These are phyloP conservation scores for Phoebastria nigripes DNA, from an alignment of 2,797 vertebrate genomes.

Conservation along the genomic window DNA sequence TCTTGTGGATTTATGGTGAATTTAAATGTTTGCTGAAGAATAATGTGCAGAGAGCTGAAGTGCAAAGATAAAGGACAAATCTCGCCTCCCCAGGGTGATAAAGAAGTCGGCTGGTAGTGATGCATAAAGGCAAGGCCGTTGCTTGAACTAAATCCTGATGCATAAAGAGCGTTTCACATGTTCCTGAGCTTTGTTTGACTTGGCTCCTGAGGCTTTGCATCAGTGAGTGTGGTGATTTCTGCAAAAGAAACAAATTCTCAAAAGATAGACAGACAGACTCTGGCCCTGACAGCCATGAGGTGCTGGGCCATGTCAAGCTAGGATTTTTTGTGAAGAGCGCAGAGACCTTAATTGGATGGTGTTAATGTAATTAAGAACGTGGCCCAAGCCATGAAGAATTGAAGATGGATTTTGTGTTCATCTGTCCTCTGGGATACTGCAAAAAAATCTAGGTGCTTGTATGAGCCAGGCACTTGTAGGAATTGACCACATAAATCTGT, in stretches of 20 bases:
- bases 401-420: neutral
- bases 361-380: neutral
- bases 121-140: neutral
- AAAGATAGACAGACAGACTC: neutral
- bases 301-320: neutral
- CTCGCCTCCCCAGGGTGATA: neutral
- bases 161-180: neutral
- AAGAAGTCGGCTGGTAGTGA: neutral
- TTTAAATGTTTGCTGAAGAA: constrained; percentile 45
- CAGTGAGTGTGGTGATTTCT: neutral
- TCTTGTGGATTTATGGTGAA: neutral
- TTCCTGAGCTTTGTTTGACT: neutral
- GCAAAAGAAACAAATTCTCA: neutral
- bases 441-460: neutral
- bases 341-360: neutral
- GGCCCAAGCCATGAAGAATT: neutral
- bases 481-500: neutral
- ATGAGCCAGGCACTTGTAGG: neutral
- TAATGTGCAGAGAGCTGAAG: neutral
- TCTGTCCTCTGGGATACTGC: neutral
- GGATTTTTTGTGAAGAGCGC: neutral
- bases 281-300: neutral
- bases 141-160: constrained; percentile 1
- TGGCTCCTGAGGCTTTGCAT: neutral
- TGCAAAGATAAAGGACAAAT: constrained; percentile 12